phyloP scores from a whole-genome alignment of 2,113 vertebrate genomes.

The Crotalus helleri region DNA sequence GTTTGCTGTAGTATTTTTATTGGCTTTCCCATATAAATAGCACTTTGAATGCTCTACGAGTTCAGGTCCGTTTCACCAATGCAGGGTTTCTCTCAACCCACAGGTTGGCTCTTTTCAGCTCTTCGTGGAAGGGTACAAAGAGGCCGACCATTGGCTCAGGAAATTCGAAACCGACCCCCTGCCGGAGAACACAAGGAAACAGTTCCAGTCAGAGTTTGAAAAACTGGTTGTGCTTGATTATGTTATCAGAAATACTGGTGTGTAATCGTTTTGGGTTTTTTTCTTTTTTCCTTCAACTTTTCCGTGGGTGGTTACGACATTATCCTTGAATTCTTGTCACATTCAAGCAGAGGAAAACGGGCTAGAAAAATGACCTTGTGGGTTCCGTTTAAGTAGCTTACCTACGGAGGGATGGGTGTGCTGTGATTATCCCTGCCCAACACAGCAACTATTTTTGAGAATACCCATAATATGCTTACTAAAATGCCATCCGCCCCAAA shows the following conservation, averaged over 20 bases:
- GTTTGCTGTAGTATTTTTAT: neutral
- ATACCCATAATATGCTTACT: neutral
- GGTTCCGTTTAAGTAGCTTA: too few relatives aligned
- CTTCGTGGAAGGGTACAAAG: constrained; percentile 93
- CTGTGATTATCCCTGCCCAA: too few relatives aligned
- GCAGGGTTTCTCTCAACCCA: constrained; percentile 48
- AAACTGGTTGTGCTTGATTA: constrained; percentile 93
- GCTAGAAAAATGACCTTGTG: neutral
- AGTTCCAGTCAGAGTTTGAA: constrained; percentile 96
- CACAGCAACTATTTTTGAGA: neutral
- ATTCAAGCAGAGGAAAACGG: neutral
- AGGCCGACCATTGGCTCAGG: constrained; percentile 94
- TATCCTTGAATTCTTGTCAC: neutral
- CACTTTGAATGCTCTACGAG: neutral
- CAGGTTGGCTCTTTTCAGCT: constrained; percentile 97
- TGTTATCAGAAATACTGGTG: constrained; percentile 96
- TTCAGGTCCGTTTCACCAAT: constrained; percentile 42
- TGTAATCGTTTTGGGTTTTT: neutral
- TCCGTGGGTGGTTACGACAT: too few relatives aligned
- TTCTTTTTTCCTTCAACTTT: too few relatives aligned
- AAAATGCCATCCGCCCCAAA: neutral
- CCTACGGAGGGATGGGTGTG: too few relatives aligned
- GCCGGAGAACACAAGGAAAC: constrained; percentile 94
- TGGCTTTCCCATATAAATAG: neutral
- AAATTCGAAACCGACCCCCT: constrained; percentile 95